Evolutionary conservation across 2,888 invertebrate genomes (phyloP).

Genomic region (Apeira syringaria): DNA sequence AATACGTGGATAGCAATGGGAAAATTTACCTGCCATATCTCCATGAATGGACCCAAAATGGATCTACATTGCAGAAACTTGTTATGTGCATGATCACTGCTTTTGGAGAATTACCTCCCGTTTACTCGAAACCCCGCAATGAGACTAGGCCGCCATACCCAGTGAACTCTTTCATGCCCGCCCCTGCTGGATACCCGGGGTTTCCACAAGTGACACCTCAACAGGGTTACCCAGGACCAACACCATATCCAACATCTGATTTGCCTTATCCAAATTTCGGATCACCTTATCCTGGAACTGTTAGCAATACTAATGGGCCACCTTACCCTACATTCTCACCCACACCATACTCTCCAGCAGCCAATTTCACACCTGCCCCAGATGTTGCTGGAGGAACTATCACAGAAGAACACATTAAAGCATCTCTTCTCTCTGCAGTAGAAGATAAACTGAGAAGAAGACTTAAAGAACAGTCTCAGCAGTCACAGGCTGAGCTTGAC

Average conservation of each 20-base stretch:
- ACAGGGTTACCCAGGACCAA: constrained; percentile 60
- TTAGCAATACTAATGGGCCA: constrained; percentile 51
- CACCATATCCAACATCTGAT: constrained; percentile 72
- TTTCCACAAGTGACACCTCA: constrained; percentile 57
- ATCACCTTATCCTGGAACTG: constrained; percentile 61
- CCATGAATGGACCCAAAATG: constrained; percentile 94
- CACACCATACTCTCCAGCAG: constrained; percentile 57
- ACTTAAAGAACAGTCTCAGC: constrained; percentile 94
- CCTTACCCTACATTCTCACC: constrained; percentile 48
- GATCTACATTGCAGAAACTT: constrained; percentile 93
- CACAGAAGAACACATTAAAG: constrained; percentile 97
- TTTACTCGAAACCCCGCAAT: constrained; percentile 89
- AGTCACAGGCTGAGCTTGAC: constrained; percentile 95
- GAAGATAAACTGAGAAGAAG: constrained; percentile 96
- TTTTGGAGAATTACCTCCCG: constrained; percentile 98
- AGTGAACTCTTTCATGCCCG: constrained; percentile 68
- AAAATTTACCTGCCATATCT: constrained; percentile 98
- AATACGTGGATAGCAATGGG: constrained; percentile 97
- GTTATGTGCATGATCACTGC: constrained; percentile 96
- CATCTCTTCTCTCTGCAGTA: constrained; percentile 96
- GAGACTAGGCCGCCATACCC: constrained; percentile 85
- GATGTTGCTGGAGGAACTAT: constrained; percentile 90
- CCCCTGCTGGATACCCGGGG: constrained; percentile 67
- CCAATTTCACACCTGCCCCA: constrained; percentile 52
- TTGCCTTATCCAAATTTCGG: constrained; percentile 81